Evolutionary conservation across 2,888 invertebrate species (phyloP).

Genomic region (Phengaris alcon): DNA sequence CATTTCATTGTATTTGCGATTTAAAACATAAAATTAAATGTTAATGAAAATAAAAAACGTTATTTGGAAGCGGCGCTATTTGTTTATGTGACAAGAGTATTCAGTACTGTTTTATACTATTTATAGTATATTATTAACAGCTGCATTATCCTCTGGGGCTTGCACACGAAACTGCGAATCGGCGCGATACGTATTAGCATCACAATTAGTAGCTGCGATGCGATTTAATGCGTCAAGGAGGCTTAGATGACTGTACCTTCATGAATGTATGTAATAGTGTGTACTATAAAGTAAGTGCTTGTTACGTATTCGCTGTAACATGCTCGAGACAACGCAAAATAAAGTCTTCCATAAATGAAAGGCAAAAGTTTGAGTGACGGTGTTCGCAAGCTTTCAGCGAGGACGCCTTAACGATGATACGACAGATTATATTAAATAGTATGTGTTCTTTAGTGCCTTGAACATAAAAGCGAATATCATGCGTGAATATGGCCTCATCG

Average conservation of each 20-base stretch:
- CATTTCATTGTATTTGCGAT: conserved; percentile 27
- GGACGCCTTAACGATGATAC: conserved; percentile 3
- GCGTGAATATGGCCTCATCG: neutral
- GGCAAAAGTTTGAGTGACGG: conserved; percentile 14
- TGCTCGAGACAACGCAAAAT: neutral
- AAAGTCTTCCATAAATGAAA: neutral
- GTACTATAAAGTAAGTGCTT: neutral
- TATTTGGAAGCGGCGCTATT: neutral
- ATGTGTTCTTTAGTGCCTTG: neutral
- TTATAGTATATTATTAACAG: neutral
- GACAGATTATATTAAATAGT: neutral
- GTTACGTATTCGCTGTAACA: neutral
- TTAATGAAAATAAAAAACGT: conserved; percentile 26
- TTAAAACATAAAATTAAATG: conserved; percentile 36
- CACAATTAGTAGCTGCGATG: too few relatives aligned
- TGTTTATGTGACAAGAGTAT: conserved; percentile 8
- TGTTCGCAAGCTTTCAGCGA: neutral
- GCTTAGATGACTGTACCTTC: too few relatives aligned
- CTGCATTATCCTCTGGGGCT: neutral
- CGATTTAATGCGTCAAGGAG: too few relatives aligned
- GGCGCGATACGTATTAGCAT: too few relatives aligned
- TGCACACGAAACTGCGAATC: neutral
- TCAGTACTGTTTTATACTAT: neutral
- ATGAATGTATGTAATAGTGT: too few relatives aligned
- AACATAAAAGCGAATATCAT: conserved; percentile 1